phyloP scores from a whole-genome alignment of 2,797 vertebrate species.

The Poeciliopsis turneri region DNA sequence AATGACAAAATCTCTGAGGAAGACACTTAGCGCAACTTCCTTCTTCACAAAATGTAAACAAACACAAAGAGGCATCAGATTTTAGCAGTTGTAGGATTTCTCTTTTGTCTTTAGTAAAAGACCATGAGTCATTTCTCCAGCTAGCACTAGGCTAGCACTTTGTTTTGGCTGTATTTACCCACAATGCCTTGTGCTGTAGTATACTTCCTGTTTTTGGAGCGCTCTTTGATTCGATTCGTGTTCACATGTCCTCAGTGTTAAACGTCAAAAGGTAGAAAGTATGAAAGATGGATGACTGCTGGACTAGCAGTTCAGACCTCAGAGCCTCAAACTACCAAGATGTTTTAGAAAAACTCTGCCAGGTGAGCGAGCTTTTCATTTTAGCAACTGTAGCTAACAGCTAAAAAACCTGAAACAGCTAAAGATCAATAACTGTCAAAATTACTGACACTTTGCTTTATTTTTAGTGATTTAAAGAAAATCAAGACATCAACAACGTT shows the following conservation, averaged over 20 bases:
- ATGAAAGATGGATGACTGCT: not conserved
- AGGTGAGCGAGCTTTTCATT: not conserved
- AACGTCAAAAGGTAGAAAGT: not conserved
- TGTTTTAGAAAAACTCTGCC: not conserved
- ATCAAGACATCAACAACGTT: not conserved
- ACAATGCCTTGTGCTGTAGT: too few relatives aligned
- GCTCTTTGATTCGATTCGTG: rapidly evolving
- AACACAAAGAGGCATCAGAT: too few relatives aligned
- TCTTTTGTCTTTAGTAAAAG: too few relatives aligned
- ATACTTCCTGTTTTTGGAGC: too few relatives aligned
- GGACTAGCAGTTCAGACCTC: not conserved
- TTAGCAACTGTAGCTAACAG: not conserved
- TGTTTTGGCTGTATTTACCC: too few relatives aligned
- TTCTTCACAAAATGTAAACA: too few relatives aligned
- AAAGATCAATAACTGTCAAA: not conserved
- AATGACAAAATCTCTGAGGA: too few relatives aligned
- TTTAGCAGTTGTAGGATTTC: too few relatives aligned
- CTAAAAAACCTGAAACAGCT: not conserved
- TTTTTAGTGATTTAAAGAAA: not conserved
- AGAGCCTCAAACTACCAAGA: not conserved
- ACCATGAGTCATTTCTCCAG: too few relatives aligned
- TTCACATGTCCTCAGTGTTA: not conserved
- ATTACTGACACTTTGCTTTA: not conserved
- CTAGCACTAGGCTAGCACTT: too few relatives aligned
- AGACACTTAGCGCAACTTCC: too few relatives aligned